These are phyloP conservation scores for Ricordea florida DNA, from an alignment of 92 coral and sea anemone genomes.

Conservation along the genomic window DNA sequence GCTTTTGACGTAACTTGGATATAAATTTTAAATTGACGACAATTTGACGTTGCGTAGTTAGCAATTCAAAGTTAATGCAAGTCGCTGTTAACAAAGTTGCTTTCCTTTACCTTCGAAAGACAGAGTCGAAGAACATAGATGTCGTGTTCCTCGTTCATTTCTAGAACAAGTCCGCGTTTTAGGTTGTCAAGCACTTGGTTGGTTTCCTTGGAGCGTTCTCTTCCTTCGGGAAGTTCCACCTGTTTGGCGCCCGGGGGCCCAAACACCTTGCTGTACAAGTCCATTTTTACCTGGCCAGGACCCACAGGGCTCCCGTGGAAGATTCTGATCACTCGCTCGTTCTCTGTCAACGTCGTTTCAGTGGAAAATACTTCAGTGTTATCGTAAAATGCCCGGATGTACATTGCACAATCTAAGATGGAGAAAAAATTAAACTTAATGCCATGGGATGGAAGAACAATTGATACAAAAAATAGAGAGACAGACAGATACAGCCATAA, in stretches of 20 bases:
- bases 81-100: background rate
- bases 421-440: too few relatives aligned
- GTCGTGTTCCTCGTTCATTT: conserved; percentile 60
- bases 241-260: conserved; percentile 66
- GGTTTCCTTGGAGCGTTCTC: conserved; percentile 38
- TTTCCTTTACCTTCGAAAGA: conserved; percentile 62
- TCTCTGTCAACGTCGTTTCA: conserved; percentile 34
- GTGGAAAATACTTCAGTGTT: conserved; percentile 35
- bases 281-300: background rate
- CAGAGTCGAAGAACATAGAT: conserved; percentile 59
- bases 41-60: too few relatives aligned
- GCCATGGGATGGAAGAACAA: background rate
- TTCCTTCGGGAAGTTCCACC: conserved; percentile 54
- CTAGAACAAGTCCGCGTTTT: conserved; percentile 73
- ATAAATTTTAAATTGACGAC: too few relatives aligned
- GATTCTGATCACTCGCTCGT: conserved; percentile 57
- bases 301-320: conserved; percentile 45
- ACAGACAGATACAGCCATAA: too few relatives aligned
- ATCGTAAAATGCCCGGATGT: conserved; percentile 58
- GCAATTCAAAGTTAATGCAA: background rate
- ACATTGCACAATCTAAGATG: conserved; percentile 29
- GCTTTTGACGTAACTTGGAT: too few relatives aligned
- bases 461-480: too few relatives aligned
- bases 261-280: conserved; percentile 36
- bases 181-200: conserved; percentile 50